Evolutionary conservation across 2,888 invertebrate genomes (phyloP).

Genomic region (Euspilapteryx auroguttella): DNA sequence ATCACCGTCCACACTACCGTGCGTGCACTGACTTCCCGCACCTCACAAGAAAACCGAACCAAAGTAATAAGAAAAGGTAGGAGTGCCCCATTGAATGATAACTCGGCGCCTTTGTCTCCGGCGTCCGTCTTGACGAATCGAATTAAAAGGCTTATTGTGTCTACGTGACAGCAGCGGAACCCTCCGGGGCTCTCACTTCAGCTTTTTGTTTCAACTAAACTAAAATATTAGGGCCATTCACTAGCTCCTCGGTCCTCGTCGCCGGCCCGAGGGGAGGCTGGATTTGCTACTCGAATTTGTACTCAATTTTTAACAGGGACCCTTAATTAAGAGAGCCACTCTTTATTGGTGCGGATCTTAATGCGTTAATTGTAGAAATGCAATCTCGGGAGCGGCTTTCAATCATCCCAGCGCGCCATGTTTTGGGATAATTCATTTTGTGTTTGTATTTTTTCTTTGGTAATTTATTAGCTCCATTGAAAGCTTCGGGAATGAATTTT

Average conservation of each 20-base stretch:
- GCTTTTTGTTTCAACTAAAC: conserved; percentile 58
- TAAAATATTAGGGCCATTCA: conserved; percentile 61
- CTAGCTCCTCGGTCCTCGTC: conserved; percentile 28
- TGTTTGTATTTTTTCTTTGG: conserved; percentile 8
- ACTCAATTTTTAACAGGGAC: conserved; percentile 59
- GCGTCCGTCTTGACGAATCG: conserved; percentile 59
- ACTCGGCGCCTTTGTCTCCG: conserved; percentile 52
- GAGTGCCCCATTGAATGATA: conserved; percentile 62
- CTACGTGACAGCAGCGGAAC: conserved; percentile 50
- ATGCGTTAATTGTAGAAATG: conserved; percentile 62
- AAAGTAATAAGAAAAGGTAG: conserved; percentile 59
- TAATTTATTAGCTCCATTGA: too few species aligned
- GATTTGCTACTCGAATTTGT: conserved; percentile 57
- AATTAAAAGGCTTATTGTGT: conserved; percentile 63
- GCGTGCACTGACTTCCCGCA: too few species aligned
- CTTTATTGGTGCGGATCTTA: conserved; percentile 55
- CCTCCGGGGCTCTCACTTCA: conserved; percentile 26
- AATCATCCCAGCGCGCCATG: conserved; percentile 49
- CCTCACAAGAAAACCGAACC: conserved; percentile 45
- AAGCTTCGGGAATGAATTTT: conserved; percentile 5
- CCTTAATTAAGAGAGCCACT: conserved; percentile 55
- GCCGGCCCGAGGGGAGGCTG: conserved; percentile 19
- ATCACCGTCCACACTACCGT: too few species aligned
- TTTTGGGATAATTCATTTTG: conserved; percentile 20
- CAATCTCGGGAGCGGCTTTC: conserved; percentile 50